Conservation (phyloP, 2,797 vertebrate species). For the Rhinogobio ventralis region DNA sequence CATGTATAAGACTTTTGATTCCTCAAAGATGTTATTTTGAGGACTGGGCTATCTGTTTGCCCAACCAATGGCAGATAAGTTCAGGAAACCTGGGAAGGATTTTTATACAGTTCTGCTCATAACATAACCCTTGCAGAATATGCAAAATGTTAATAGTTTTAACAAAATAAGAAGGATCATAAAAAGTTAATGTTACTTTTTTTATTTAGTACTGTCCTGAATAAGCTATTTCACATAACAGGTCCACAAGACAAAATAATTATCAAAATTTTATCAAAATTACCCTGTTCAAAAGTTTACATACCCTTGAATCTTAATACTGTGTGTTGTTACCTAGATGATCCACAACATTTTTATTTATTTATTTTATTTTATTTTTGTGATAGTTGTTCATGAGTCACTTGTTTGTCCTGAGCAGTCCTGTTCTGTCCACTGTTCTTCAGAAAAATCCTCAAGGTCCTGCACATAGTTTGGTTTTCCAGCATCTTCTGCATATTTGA, state of each 20-base stretch:
- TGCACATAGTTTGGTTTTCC: not conserved
- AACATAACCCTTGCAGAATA: not conserved
- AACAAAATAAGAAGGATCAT: not conserved
- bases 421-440: not conserved
- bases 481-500: not conserved
- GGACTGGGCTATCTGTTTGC: not conserved
- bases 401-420: not conserved
- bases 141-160: not conserved
- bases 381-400: not conserved
- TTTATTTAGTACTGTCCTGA: not conserved
- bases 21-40: not conserved
- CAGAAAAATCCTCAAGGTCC: not conserved
- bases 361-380: not conserved
- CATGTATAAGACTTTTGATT: too few species aligned
- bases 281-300: not conserved
- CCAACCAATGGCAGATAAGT: not conserved
- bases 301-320: not conserved
- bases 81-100: not conserved
- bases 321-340: not conserved
- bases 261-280: not conserved
- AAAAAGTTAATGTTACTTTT: not conserved
- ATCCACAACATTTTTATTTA: not conserved
- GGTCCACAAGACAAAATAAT: not conserved
- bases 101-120: not conserved
- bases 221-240: not conserved